These are phyloP conservation scores for Callipepla californica DNA, from an alignment of 2,113 vertebrate species.

Conservation along the genomic window DNA sequence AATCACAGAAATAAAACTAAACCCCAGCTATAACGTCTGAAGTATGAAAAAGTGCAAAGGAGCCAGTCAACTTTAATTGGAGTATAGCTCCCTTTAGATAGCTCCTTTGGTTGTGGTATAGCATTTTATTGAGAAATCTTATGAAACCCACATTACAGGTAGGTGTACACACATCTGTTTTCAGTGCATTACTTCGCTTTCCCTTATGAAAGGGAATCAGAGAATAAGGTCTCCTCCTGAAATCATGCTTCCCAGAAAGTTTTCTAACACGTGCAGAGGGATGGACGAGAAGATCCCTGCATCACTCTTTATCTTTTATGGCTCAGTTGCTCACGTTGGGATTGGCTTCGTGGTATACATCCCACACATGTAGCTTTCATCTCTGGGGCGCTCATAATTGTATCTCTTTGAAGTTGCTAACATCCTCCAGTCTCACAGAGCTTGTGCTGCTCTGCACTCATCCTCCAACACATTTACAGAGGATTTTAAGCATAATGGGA, in stretches of 20 bases:
- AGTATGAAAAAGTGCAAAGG: background rate
- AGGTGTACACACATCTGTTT: background rate
- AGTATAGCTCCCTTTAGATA: background rate
- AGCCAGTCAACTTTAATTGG: background rate
- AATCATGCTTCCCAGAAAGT: background rate
- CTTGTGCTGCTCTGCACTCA: background rate
- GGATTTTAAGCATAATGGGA: background rate
- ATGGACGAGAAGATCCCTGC: background rate
- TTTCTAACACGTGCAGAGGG: background rate
- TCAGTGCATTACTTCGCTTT: rapidly evolving
- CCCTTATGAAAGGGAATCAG: background rate
- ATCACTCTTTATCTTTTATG: background rate
- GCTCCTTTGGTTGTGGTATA: background rate
- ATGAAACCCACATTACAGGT: background rate
- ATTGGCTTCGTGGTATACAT: background rate
- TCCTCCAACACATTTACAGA: background rate
- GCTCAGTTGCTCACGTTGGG: background rate
- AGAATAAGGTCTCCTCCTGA: background rate
- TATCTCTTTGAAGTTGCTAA: background rate
- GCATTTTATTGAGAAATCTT: background rate
- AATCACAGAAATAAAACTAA: background rate
- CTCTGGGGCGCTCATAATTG: background rate
- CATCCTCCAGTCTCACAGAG: background rate
- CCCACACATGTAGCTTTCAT: background rate
- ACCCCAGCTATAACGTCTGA: background rate